phyloP scores from a whole-genome alignment of 1,140 invertebrate genomes.

The Drosophila pseudoananassae region DNA sequence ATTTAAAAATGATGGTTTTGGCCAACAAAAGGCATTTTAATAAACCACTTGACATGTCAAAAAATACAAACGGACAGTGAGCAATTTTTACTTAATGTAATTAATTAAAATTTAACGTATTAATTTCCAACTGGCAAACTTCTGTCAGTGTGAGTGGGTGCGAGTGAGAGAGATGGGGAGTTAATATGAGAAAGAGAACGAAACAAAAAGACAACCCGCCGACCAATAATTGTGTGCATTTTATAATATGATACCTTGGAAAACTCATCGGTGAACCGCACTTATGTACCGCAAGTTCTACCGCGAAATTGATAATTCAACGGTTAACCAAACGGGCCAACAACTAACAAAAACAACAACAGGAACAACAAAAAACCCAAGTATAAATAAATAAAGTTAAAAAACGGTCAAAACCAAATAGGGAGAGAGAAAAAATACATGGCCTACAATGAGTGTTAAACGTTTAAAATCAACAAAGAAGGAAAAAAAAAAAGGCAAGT shows the following conservation, averaged over 20 bases:
- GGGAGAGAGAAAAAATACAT: slow-evolving; percentile 18
- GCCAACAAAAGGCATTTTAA: slow-evolving; percentile 50
- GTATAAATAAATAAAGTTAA: slow-evolving; percentile 4
- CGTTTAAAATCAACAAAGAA: slow-evolving; percentile 70
- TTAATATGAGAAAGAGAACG: slow-evolving; percentile 26
- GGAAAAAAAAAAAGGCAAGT: slow-evolving; percentile 10
- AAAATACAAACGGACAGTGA: slow-evolving; percentile 45
- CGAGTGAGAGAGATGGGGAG: not conserved
- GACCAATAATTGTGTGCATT: slow-evolving; percentile 39
- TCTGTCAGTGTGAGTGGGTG: slow-evolving; percentile 4
- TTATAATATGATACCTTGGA: slow-evolving; percentile 79
- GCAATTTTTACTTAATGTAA: slow-evolving; percentile 75
- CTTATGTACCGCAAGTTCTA: slow-evolving; percentile 83
- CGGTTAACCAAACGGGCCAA: slow-evolving; percentile 77
- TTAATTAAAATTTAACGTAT: slow-evolving; percentile 80
- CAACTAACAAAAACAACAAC: slow-evolving; percentile 59
- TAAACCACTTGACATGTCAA: slow-evolving; percentile 69
- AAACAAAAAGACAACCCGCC: not conserved
- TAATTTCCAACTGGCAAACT: slow-evolving; percentile 46
- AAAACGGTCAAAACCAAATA: slow-evolving; percentile 27
- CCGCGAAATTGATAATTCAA: slow-evolving; percentile 84
- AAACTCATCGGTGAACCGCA: slow-evolving; percentile 83
- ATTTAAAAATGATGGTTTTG: not conserved
- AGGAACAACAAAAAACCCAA: not conserved
- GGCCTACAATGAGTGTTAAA: slow-evolving; percentile 53